Conservation (phyloP, 2,888 invertebrate species). For the Girardia tigrina region DNA sequence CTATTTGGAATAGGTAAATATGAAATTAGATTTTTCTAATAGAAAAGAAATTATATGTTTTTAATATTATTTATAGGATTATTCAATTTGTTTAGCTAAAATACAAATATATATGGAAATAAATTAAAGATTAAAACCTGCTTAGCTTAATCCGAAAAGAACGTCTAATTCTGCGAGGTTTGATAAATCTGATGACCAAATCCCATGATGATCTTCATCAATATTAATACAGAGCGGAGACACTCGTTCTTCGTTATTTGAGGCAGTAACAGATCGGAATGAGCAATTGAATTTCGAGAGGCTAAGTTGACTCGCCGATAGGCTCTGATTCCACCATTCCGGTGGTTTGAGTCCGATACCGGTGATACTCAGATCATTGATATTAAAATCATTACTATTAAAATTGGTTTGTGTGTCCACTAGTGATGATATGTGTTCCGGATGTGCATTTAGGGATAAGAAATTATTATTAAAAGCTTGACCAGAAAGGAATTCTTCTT, state of each 20-base stretch:
- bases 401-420: background rate
- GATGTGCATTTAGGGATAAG: background rate
- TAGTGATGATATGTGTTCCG: background rate
- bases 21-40: no score
- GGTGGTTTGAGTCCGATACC: constrained; percentile 47
- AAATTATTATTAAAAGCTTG: background rate
- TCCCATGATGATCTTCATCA: background rate
- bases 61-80: no score
- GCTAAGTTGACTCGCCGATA: background rate
- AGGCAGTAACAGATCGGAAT: background rate
- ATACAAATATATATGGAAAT: no score
- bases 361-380: constrained; percentile 44
- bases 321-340: background rate
- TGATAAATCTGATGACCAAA: background rate
- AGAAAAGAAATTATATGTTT: no score
- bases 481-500: background rate
- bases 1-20: no score
- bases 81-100: no score
- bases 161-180: constrained; percentile 5
- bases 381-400: background rate
- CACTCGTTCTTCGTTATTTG: background rate
- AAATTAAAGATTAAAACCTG: no score
- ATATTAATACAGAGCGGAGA: background rate
- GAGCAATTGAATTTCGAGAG: background rate
- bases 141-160: background rate